Conservation (phyloP, 2,888 invertebrate genomes). For the Schizaphis graminum region DNA sequence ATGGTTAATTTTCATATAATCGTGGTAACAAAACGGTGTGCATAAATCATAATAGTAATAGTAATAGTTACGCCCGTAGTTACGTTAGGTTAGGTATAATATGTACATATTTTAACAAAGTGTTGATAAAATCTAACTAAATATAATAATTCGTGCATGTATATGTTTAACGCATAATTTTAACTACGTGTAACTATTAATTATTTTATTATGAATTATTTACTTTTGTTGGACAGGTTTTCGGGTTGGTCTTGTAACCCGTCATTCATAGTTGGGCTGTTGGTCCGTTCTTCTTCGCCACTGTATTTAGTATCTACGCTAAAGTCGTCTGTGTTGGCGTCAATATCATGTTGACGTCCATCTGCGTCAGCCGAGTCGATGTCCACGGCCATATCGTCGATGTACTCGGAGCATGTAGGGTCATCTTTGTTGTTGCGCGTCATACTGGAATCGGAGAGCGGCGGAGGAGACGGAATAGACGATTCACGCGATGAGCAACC, state of each 20-base stretch:
- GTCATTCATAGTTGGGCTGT: conserved; percentile 77
- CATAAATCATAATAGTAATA: neutral
- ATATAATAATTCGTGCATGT: neutral
- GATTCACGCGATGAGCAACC: conserved; percentile 72
- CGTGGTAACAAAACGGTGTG: neutral
- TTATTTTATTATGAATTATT: conserved; percentile 43
- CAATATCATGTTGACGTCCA: conserved; percentile 76
- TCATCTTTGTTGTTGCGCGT: conserved; percentile 69
- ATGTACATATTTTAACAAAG: neutral
- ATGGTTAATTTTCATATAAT: neutral
- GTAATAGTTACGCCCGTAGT: conserved; percentile 66
- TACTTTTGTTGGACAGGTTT: conserved; percentile 78
- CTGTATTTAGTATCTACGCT: conserved; percentile 85
- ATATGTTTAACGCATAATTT: neutral
- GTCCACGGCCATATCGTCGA: conserved; percentile 66
- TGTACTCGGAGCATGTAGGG: conserved; percentile 60
- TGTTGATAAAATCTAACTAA: neutral
- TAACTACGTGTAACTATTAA: neutral
- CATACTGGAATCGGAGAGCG: conserved; percentile 69
- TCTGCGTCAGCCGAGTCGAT: conserved; percentile 51
- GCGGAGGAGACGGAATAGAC: conserved; percentile 70
- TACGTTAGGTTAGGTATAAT: neutral
- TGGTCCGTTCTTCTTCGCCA: conserved; percentile 77
- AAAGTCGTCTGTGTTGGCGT: conserved; percentile 81
- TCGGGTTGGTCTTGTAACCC: conserved; percentile 83